phyloP scores from a whole-genome alignment of 2,113 vertebrate species.

The Bathybates hornii region DNA sequence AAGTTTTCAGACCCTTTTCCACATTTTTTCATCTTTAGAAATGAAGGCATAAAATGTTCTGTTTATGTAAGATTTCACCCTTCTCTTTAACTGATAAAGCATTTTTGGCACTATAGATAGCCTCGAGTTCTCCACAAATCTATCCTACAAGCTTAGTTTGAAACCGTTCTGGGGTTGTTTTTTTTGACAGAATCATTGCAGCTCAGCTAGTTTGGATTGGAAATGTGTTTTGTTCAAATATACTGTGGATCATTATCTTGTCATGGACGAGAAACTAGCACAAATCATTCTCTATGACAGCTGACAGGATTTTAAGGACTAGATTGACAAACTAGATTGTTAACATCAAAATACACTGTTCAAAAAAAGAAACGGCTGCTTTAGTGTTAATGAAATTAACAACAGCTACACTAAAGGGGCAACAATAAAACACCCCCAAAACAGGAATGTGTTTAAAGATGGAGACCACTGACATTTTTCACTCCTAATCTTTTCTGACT shows the following conservation, averaged over 20 bases:
- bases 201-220: background rate
- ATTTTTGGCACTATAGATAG: background rate
- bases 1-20: background rate
- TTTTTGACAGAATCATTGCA: background rate
- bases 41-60: background rate
- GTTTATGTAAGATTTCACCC: background rate
- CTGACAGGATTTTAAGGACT: background rate
- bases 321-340: background rate
- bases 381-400: background rate
- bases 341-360: background rate
- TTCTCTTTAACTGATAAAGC: background rate
- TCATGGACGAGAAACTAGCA: background rate
- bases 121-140: background rate
- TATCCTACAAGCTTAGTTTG: background rate
- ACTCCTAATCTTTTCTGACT: background rate
- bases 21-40: background rate
- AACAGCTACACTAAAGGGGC: background rate
- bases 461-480: background rate
- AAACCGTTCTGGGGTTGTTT: background rate
- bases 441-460: background rate
- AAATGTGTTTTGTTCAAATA: background rate
- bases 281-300: background rate
- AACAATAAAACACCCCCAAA: background rate
- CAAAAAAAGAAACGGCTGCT: background rate
- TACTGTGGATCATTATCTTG: background rate